Evolutionary conservation across 2,797 vertebrate species (phyloP), one percentile per base, ranked within the genome.

Genomic region (Erpetoichthys calabaricus): DNA sequence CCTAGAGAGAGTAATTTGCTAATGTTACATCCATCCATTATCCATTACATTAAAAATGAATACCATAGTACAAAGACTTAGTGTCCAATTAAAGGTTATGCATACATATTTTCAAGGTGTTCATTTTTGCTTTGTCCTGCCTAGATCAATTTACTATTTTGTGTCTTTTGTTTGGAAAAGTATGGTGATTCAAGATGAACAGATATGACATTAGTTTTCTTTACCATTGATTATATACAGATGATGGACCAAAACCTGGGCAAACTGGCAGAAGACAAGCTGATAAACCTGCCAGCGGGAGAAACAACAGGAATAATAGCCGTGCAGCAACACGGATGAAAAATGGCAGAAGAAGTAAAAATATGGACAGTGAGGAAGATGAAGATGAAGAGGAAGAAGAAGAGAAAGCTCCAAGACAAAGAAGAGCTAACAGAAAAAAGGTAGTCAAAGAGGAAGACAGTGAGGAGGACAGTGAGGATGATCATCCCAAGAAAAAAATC

Each of bases 291-390:
- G 0, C 56, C 1, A 8, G 9, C 6, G 68, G 44, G 44, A 63
- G 52, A 51, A 56, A 54, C 60, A 60, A 62, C 68, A 71, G 60
- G 44, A 71, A 66, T 62, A 70, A 56, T 5, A 67, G 5, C 61
- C 65, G 45, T 56, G 60, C 5, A 8, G 62, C 4, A 52, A 62
- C 10, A 59, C 44, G 8, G 42, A 7, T 45, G 25, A 25, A 45
- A 67, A 60, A 61, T 42, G 44, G 54, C 10, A 49, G 7, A 25
- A 60, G 9, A 55, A 45, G 25, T 25, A 25, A 56, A 53, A 60
- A 41, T 5, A 46, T 45, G 45, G 59, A 63, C 8, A 68, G 61
- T 51, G 68, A 70, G n/a, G 60, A 51, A 1, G 67, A 51, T 61
- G 63, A 59, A 1, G 54, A 51, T 2, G 50, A 45, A 4, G 56